Percentiles rank a stretch among this genome's conserved stretches.
These are phyloP conservation scores for Dasyurus viverrinus DNA, from an alignment of 2,113 vertebrate genomes.

Conservation along the genomic window DNA sequence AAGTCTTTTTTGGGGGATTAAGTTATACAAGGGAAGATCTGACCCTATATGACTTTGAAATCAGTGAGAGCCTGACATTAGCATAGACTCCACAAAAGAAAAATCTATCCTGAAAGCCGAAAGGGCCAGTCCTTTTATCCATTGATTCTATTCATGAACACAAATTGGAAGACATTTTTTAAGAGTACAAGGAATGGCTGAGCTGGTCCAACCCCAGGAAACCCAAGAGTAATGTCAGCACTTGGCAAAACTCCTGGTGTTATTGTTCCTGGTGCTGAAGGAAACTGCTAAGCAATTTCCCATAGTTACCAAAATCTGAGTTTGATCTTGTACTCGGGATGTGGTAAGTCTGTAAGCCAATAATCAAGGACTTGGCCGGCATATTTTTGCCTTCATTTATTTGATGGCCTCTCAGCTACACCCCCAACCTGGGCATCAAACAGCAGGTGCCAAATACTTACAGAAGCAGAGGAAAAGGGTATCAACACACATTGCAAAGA, in stretches of 20 bases:
- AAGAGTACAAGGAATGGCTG: not conserved
- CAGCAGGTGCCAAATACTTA: constrained; percentile 84
- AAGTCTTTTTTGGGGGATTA: not conserved
- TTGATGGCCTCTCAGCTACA: not conserved
- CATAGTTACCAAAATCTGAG: not conserved
- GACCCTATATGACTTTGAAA: constrained; percentile 20
- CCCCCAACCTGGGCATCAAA: not conserved
- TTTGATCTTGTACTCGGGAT: not conserved
- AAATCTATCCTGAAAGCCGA: not conserved
- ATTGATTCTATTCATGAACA: not conserved
- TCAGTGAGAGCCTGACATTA: not conserved
- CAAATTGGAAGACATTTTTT: not conserved
- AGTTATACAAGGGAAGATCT: not conserved
- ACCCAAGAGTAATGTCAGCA: not conserved
- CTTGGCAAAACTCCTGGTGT: constrained; percentile 25
- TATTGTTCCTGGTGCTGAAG: constrained; percentile 6
- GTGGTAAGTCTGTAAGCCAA: not conserved
- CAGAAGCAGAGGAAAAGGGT: constrained; percentile 98
- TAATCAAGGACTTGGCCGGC: not conserved
- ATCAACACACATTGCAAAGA: constrained; percentile 98
- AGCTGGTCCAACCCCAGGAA: not conserved
- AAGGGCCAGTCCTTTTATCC: not conserved
- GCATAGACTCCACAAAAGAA: not conserved
- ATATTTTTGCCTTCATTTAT: constrained; percentile 13
- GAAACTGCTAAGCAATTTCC: constrained; percentile 19